These are phyloP conservation scores for Nomada fucata DNA, from an alignment of 2,888 invertebrate species.

Conservation along the genomic window DNA sequence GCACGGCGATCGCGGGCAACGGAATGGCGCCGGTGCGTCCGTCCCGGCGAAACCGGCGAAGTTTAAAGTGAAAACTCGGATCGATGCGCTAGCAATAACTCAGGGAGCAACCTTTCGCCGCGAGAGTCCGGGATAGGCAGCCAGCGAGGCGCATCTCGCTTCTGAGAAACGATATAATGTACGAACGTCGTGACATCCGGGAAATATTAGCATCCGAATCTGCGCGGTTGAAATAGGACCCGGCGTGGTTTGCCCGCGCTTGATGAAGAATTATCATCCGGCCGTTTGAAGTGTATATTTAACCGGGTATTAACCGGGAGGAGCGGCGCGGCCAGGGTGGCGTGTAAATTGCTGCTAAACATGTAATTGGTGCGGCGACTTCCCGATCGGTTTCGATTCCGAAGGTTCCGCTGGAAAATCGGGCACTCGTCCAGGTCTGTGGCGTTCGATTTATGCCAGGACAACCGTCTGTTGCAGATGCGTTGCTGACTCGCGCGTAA, in stretches of 20 bases:
- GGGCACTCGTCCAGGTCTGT: no score
- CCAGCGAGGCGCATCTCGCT: conserved; percentile 30
- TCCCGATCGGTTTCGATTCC: neutral
- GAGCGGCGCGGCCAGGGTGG: neutral
- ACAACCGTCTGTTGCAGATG: no score
- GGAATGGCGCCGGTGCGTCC: conserved; percentile 29
- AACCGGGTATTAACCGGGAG: conserved; percentile 13
- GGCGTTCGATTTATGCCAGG: no score
- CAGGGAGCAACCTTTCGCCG: conserved; percentile 58
- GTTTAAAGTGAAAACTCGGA: conserved; percentile 61
- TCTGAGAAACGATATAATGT: conserved; percentile 48
- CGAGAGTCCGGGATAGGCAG: conserved; percentile 42
- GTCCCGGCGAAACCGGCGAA: conserved; percentile 7
- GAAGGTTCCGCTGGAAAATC: no score
- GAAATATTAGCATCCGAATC: conserved; percentile 58
- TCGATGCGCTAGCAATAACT: conserved; percentile 62
- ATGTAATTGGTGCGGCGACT: neutral
- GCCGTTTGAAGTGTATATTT: conserved; percentile 40
- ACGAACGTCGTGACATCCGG: conserved; percentile 43
- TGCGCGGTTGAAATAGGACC: conserved; percentile 37
- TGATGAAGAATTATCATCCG: conserved; percentile 50
- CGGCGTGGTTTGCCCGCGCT: conserved; percentile 41
- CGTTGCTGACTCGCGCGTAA: no score
- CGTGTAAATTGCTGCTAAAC: conserved; percentile 18
- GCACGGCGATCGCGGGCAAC: conserved; percentile 46